phyloP scores from a whole-genome alignment of 1,140 invertebrate species.

The Ganaspis sp. region DNA sequence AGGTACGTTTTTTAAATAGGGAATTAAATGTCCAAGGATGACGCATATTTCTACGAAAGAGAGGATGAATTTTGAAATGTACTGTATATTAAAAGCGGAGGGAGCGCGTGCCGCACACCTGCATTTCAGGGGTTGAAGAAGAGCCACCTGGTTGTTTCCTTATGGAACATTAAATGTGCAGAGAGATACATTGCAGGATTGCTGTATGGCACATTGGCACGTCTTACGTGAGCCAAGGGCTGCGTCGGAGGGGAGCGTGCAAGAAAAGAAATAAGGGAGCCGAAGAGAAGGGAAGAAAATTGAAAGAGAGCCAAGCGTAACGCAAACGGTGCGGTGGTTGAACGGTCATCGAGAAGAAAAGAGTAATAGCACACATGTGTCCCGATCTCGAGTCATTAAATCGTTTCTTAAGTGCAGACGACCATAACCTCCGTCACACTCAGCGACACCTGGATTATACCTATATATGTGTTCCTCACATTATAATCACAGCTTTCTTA shows the following conservation, averaged over 20 bases:
- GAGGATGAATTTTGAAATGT: not conserved
- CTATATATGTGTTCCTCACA: not conserved
- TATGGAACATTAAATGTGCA: not conserved
- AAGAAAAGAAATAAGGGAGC: conserved; percentile 24
- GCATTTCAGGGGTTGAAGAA: conserved; percentile 49
- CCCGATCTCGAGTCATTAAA: conserved; percentile 53
- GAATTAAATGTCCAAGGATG: not conserved
- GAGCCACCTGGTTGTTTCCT: conserved; percentile 50
- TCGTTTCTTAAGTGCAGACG: conserved; percentile 40
- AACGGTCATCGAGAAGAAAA: conserved; percentile 17
- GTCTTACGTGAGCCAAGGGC: conserved; percentile 48
- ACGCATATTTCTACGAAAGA: not conserved
- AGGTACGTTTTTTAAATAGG: not conserved
- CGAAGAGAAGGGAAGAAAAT: conserved; percentile 19
- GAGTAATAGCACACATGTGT: conserved; percentile 12
- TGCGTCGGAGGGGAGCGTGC: not conserved
- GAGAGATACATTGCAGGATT: not conserved
- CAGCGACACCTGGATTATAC: conserved; percentile 41
- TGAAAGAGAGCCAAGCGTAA: conserved; percentile 42
- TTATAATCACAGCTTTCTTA: conserved; percentile 15
- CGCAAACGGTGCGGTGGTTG: conserved; percentile 4
- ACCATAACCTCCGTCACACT: conserved; percentile 36
- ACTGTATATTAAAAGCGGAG: not conserved
- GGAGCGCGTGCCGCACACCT: conserved; percentile 61
- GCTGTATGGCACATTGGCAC: not conserved